A percentile compares a stretch with the other conserved stretches of the same genome.
Evolutionary conservation across 1,140 invertebrate species (phyloP).

Genomic region (Drosophila virilis): DNA sequence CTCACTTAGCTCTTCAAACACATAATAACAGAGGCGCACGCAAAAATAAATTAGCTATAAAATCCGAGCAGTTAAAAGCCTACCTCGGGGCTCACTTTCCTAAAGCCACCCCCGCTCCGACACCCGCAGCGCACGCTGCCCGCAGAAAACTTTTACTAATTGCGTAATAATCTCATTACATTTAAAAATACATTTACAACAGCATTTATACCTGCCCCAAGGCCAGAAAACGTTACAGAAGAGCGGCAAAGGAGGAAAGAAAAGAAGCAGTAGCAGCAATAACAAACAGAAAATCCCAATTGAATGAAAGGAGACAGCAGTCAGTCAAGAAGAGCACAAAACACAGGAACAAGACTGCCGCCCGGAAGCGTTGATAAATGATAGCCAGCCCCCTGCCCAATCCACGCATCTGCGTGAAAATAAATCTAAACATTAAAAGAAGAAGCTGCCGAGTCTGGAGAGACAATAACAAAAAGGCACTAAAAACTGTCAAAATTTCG

Average conservation of each 20-base stretch:
- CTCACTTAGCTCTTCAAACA: constrained; percentile 9
- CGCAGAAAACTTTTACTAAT: constrained; percentile 74
- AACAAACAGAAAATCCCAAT: constrained; percentile 8
- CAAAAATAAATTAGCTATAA: constrained; percentile 76
- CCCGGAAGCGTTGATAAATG: constrained; percentile 81
- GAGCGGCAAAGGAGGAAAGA: background rate
- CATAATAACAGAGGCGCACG: constrained; percentile 48
- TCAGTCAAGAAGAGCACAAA: constrained; percentile 39
- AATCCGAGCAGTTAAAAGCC: constrained; percentile 74
- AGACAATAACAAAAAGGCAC: constrained; percentile 47
- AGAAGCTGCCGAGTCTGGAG: background rate
- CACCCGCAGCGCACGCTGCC: constrained; percentile 32
- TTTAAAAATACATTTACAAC: constrained; percentile 83
- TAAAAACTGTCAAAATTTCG: constrained; percentile 80
- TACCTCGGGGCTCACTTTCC: constrained; percentile 42
- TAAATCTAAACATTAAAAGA: constrained; percentile 74
- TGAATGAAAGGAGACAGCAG: constrained; percentile 19
- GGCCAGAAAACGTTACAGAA: constrained; percentile 48
- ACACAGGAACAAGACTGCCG: constrained; percentile 47
- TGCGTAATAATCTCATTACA: constrained; percentile 82
- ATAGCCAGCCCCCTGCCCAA: constrained; percentile 37
- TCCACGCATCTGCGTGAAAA: constrained; percentile 54
- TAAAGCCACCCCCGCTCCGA: background rate
- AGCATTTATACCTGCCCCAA: constrained; percentile 76
- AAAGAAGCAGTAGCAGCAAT: background rate